Conservation (phyloP, 92 coral and sea anemone genomes). For the Siderastrea siderea region DNA sequence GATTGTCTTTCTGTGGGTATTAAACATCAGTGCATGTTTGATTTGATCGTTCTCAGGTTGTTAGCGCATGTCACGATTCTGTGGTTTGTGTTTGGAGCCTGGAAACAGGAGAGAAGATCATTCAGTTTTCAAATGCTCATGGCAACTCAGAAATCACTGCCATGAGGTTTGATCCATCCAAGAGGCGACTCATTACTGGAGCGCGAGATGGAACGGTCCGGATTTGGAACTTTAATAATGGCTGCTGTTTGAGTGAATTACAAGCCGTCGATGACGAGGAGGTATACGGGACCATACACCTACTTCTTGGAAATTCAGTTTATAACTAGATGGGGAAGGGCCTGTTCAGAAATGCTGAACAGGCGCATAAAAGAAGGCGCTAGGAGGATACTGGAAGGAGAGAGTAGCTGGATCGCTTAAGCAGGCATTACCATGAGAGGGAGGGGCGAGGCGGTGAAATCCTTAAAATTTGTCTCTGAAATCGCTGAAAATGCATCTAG, state of each 20-base stretch:
- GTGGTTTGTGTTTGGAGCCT: constrained; percentile 98
- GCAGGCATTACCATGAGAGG: no score
- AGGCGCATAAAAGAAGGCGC: no score
- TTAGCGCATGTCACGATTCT: constrained; percentile 96
- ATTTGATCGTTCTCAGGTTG: constrained; percentile 66
- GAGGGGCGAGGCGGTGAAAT: no score
- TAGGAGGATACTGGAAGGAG: no score
- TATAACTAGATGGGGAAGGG: no score
- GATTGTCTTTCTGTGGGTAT: neutral
- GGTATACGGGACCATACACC: constrained; percentile 34
- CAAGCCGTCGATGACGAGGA: constrained; percentile 83
- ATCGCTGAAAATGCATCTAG: no score
- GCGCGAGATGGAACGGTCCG: constrained; percentile 94
- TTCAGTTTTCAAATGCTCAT: constrained; percentile 98
- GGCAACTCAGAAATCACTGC: constrained; percentile 93
- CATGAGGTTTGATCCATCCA: constrained; percentile 95
- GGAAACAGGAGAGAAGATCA: constrained; percentile 96
- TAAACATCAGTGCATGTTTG: neutral
- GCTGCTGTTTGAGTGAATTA: constrained; percentile 88
- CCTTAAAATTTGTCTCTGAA: no score
- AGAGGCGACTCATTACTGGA: constrained; percentile 93
- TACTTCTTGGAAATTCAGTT: no score
- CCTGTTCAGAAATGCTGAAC: no score
- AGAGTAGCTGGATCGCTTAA: no score
- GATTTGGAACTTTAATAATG: constrained; percentile 99